Percentiles rank a stretch among this genome's conserved stretches.
These are phyloP conservation scores for Chrysomela aeneicollis DNA, from an alignment of 2,888 invertebrate species.

Conservation along the genomic window DNA sequence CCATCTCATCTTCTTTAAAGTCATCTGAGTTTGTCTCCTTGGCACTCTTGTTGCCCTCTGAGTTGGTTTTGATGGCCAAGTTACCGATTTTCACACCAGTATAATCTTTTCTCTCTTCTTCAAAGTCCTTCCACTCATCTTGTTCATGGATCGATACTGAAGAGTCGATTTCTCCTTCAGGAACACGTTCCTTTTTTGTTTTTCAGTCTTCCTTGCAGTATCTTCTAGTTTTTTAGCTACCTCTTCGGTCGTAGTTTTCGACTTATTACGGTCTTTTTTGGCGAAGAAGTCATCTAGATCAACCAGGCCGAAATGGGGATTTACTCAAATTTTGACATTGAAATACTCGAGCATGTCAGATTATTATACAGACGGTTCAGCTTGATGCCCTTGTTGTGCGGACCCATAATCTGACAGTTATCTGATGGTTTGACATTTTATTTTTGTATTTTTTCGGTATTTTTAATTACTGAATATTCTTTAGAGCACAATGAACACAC, in stretches of 20 bases:
- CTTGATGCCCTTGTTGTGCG: too few species aligned
- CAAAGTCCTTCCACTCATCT: slow-evolving; percentile 88
- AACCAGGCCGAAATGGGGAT: too few species aligned
- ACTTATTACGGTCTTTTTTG: slow-evolving; percentile 95
- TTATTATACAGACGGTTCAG: too few species aligned
- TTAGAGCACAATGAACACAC: too few species aligned
- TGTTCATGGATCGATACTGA: slow-evolving; percentile 67
- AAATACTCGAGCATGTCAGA: too few species aligned
- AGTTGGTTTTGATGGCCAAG: slow-evolving; percentile 63
- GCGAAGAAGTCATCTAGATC: slow-evolving; percentile 98
- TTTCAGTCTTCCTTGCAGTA: slow-evolving; percentile 71
- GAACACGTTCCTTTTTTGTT: slow-evolving; percentile 62
- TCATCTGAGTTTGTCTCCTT: slow-evolving; percentile 42
- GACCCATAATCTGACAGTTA: too few species aligned
- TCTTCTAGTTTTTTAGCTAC: slow-evolving; percentile 88
- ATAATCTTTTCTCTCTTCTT: slow-evolving; percentile 86
- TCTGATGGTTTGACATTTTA: too few species aligned
- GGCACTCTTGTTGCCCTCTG: slow-evolving; percentile 46
- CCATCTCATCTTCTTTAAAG: slow-evolving; percentile 51
- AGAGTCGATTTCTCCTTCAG: slow-evolving; percentile 70
- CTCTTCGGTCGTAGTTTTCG: slow-evolving; percentile 83
- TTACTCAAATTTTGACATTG: too few species aligned
- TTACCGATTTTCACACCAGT: slow-evolving; percentile 85
- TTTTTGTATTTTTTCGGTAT: too few species aligned
- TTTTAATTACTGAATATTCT: too few species aligned